Evolutionary conservation across 2,113 vertebrate genomes (phyloP).

Genomic region (Isurus oxyrinchus): DNA sequence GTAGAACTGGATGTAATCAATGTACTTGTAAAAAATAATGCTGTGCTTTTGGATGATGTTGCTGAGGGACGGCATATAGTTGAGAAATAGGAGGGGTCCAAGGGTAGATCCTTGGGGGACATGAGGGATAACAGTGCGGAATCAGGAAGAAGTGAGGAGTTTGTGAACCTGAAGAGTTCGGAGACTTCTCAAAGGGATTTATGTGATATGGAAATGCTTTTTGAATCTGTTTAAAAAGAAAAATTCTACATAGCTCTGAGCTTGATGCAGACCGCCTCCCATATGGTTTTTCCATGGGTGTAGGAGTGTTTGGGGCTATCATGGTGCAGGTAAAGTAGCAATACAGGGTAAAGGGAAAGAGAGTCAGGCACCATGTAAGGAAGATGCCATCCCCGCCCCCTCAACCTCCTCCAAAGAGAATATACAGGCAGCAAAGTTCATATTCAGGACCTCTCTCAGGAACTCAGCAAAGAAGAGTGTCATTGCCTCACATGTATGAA

Average conservation of each 20-base stretch:
- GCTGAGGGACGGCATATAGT: not conserved
- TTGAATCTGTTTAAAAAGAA: not conserved
- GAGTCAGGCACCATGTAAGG: not conserved
- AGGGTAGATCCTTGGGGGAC: not conserved
- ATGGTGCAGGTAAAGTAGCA: not conserved
- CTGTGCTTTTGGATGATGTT: not conserved
- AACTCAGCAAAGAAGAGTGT: not conserved
- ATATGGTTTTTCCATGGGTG: not conserved
- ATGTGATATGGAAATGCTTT: not conserved
- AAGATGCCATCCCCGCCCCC: not conserved
- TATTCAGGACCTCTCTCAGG: not conserved
- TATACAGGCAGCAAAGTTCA: not conserved
- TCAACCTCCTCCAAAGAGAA: not conserved
- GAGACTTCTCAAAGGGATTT: not conserved
- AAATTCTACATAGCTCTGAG: not conserved
- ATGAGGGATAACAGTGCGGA: not conserved
- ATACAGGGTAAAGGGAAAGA: not conserved
- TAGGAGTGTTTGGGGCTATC: not conserved
- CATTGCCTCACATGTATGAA: not conserved
- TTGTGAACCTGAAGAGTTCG: not conserved
- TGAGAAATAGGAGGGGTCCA: not conserved
- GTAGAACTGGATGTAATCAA: no score
- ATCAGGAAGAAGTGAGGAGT: not conserved
- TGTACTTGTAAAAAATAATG: not conserved
- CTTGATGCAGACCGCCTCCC: not conserved